Conservation (phyloP, 2,113 vertebrate genomes). For the Equus przewalskii region DNA sequence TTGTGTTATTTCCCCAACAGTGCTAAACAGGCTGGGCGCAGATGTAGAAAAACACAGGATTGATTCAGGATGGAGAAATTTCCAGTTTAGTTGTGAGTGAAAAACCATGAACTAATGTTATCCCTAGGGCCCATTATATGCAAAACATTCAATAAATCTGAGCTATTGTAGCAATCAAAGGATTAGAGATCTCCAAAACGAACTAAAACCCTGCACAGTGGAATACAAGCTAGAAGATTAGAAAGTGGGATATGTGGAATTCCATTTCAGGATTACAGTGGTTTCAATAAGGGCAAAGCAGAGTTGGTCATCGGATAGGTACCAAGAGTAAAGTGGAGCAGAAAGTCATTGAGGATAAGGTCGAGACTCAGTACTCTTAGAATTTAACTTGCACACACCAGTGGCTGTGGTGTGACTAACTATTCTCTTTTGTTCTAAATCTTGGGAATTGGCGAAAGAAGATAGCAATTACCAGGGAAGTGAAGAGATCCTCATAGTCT, state of each 20-base stretch:
- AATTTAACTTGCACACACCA: neutral
- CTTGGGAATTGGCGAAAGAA: neutral
- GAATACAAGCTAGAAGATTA: neutral
- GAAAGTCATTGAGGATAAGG: neutral
- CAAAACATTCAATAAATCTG: neutral
- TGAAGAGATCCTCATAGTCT: neutral
- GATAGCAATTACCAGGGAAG: neutral
- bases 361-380: neutral
- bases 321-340: neutral
- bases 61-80: neutral
- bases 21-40: neutral
- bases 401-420: neutral
- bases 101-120: neutral
- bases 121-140: neutral
- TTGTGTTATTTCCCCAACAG: neutral
- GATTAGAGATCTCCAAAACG: neutral
- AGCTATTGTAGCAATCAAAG: neutral
- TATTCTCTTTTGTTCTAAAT: neutral
- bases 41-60: neutral
- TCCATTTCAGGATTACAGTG: neutral
- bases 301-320: neutral
- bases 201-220: neutral
- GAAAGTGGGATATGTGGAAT: neutral
- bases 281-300: neutral
- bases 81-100: neutral